phyloP scores from a whole-genome alignment of 2,113 vertebrate species.

The Actenoides lindsayi region DNA sequence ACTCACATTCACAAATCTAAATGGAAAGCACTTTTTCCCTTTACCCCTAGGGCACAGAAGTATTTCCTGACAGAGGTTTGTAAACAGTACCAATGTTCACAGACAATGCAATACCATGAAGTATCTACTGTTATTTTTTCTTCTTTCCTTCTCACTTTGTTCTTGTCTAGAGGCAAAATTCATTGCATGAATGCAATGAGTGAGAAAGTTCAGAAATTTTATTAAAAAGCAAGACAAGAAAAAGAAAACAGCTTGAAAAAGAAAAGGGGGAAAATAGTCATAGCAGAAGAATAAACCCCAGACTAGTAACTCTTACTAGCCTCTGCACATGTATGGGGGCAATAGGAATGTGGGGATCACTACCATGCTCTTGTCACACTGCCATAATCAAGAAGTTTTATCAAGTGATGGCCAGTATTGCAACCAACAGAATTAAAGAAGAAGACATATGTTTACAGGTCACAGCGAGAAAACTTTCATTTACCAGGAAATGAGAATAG shows the following conservation, averaged over 20 bases:
- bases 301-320: not conserved
- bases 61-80: not conserved
- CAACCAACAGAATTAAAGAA: not conserved
- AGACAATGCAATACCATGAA: not conserved
- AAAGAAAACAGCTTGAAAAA: not conserved
- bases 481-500: slow-evolving; percentile 55
- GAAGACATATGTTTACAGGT: not conserved
- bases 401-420: not conserved
- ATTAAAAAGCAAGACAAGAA: slow-evolving; percentile 7
- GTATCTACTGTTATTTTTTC: not conserved
- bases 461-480: slow-evolving; percentile 32
- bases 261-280: not conserved
- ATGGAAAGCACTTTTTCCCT: not conserved
- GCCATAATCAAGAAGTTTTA: not conserved
- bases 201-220: not conserved
- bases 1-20: not conserved
- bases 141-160: not conserved
- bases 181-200: not conserved
- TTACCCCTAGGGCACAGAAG: not conserved
- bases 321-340: not conserved
- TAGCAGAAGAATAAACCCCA: not conserved
- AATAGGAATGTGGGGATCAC: not conserved
- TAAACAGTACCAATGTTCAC: not conserved
- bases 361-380: not conserved
- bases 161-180: slow-evolving; percentile 40